phyloP scores from a whole-genome alignment of 1,140 invertebrate genomes.

The Ylistrum balloti region DNA sequence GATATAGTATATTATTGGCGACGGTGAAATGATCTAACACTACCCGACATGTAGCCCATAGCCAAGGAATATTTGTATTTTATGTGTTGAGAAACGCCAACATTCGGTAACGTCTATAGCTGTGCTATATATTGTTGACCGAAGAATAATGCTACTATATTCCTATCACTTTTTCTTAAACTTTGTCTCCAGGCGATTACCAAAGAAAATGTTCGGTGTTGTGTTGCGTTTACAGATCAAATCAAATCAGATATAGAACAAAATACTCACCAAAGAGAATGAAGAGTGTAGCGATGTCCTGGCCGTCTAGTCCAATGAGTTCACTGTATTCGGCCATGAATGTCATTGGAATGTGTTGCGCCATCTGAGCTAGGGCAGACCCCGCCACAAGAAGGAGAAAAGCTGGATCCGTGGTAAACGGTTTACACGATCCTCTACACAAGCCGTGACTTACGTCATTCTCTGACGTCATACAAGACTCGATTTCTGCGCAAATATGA shows the following conservation, averaged over 20 bases:
- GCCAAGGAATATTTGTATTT: too few species aligned
- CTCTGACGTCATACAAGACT: not conserved
- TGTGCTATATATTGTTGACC: too few species aligned
- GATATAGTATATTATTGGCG: too few species aligned
- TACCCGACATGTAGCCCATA: too few species aligned
- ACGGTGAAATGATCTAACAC: too few species aligned
- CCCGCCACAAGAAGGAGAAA: conserved; percentile 50
- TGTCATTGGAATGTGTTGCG: conserved; percentile 60
- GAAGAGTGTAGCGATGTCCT: conserved; percentile 54
- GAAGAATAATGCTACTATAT: too few species aligned
- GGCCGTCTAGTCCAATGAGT: conserved; percentile 44
- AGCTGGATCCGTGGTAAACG: conserved; percentile 44
- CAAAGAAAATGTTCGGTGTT: too few species aligned
- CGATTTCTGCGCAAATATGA: not conserved
- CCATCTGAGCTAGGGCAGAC: conserved; percentile 62
- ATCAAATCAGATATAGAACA: not conserved
- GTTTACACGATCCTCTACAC: not conserved
- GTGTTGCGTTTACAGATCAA: too few species aligned
- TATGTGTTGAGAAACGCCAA: too few species aligned
- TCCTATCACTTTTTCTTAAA: too few species aligned
- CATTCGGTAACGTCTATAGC: too few species aligned
- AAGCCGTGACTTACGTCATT: not conserved
- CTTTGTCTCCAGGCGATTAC: too few species aligned
- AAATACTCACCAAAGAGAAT: conserved; percentile 60
- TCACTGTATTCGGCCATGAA: conserved; percentile 61